phyloP scores from a whole-genome alignment of 2,888 invertebrate genomes.

The Caprella mutica region DNA sequence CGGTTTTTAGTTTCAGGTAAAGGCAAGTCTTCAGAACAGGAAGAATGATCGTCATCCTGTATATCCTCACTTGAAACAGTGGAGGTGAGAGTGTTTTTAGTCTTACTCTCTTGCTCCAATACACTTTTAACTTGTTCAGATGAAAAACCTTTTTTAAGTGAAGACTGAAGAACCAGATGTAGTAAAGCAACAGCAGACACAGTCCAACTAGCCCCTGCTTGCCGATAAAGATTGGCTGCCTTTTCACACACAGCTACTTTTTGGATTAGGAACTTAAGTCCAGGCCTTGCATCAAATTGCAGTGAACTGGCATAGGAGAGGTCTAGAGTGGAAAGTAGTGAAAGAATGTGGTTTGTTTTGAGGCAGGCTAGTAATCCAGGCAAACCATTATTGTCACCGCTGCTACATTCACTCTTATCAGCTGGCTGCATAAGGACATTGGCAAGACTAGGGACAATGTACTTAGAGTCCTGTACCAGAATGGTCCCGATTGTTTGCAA shows the following conservation, averaged over 20 bases:
- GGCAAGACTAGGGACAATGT: constrained; percentile 50
- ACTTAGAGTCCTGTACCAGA: constrained; percentile 60
- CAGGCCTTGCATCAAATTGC: constrained; percentile 80
- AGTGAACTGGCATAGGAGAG: constrained; percentile 68
- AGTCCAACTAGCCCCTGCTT: constrained; percentile 83
- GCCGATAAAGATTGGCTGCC: constrained; percentile 81
- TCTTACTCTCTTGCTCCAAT: constrained; percentile 14
- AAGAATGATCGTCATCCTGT: constrained; percentile 24
- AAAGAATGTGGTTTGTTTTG: constrained; percentile 50
- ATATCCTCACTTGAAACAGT: constrained; percentile 14
- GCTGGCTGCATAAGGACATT: neutral
- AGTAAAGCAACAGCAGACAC: constrained; percentile 66
- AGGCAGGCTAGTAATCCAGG: constrained; percentile 42
- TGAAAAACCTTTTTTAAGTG: constrained; percentile 37
- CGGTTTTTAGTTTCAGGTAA: constrained; percentile 7
- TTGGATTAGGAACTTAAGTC: constrained; percentile 83
- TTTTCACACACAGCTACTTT: constrained; percentile 77
- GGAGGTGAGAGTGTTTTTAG: constrained; percentile 15
- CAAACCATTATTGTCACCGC: constrained; percentile 24
- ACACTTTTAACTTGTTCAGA: constrained; percentile 19
- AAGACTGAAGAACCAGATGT: constrained; percentile 61
- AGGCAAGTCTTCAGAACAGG: neutral
- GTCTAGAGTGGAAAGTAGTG: constrained; percentile 64
- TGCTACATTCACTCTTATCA: neutral
- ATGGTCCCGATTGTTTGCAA: constrained; percentile 81